Base-by-base conservation (phyloP, 2,797 vertebrate genomes). In the Darevskia mixta region DNA sequence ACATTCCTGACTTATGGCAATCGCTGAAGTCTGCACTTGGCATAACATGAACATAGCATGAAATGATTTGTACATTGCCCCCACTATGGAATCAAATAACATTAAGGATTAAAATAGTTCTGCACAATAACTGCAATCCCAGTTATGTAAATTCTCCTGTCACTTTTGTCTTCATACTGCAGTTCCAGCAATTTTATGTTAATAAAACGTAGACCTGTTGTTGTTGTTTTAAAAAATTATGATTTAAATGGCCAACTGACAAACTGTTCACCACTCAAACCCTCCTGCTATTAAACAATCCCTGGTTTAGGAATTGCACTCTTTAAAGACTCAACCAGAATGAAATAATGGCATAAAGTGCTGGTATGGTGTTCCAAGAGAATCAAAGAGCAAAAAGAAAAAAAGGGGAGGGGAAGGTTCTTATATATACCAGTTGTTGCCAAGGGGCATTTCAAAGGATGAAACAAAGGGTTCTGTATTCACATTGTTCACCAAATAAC, bases 51-150 rank as follows among this genome's bases (percentile, higher is more conserved):
- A 96, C 92, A 92, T 92, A 92, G 93, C 91, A 92, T 90, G 94
- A 95, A 96, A 93, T 91, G 94, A 91, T 95, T 94, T 86, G 0
- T 93, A 83, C 90, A 93, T 92, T 95, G 86, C 92, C 27, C 27
- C 76, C 92, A 93, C 87, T 93, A 91, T 91, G 94, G 90, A 93
- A 96, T 95, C 94, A 94, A 95, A 93, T 96, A 93, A 94, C 94
- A 92, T 2, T 89, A 92, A 94, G 91, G 91, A 96, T 95, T 95
- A 96, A 95, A 94, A 92, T 90, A 93, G 93, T 88, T 95, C 89
- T 91, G 92, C 86, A 92, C 93, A 95, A 95, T 96, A 95, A 96
- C 89, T 95, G 92, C 93, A 93, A 95, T 92, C 91, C 79, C 91
- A 94, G 88, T 93, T 90, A 86, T 79, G 80, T 91, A 92, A 89